Evolutionary conservation across 1,140 invertebrate genomes (phyloP).

Genomic region (Muscidifurax raptorellus): DNA sequence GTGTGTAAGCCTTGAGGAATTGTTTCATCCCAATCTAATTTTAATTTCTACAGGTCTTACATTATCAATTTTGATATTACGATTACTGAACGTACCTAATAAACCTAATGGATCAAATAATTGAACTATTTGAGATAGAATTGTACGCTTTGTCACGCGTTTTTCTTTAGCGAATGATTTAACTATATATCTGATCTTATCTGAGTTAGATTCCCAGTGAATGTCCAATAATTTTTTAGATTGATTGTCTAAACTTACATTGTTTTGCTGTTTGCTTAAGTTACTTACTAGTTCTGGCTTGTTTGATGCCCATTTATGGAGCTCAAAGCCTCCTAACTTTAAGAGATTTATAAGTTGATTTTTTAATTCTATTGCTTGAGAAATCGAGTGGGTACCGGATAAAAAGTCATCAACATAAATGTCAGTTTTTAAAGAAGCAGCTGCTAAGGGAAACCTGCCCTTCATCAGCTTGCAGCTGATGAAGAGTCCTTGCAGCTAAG

Average conservation of each 20-base stretch:
- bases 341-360: background rate
- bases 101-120: background rate
- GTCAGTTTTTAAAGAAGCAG: background rate
- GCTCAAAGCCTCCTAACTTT: background rate
- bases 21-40: slow-evolving; percentile 1
- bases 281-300: background rate
- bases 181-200: background rate
- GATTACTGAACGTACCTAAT: background rate
- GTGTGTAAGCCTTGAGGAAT: background rate
- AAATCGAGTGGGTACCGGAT: background rate
- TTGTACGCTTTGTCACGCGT: background rate
- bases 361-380: background rate
- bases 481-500: background rate
- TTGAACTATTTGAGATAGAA: slow-evolving; percentile 1
- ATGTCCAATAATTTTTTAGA: slow-evolving; percentile 3
- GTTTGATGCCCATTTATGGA: slow-evolving; percentile 24
- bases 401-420: slow-evolving; percentile 11
- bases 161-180: background rate
- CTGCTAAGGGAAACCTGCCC: background rate
- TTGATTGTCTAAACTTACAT: background rate
- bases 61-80: background rate
- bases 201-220: background rate
- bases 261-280: background rate
- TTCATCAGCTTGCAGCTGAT: background rate
- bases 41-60: slow-evolving; percentile 5